These are phyloP conservation scores for Drosophila leontia DNA, from an alignment of 1,140 invertebrate species.

Conservation along the genomic window DNA sequence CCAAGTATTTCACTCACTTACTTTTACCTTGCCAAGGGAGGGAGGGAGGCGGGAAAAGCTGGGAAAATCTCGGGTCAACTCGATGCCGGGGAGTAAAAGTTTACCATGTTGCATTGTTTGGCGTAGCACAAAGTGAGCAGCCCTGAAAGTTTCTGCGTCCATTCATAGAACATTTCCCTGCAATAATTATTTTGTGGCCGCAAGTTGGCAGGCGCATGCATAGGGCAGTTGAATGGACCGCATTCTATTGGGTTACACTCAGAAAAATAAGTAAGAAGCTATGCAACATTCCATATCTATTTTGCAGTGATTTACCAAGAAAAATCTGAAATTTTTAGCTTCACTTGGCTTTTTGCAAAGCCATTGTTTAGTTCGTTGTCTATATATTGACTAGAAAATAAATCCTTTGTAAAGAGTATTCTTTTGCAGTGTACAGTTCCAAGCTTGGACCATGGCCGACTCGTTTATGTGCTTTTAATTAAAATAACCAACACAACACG, in stretches of 20 bases:
- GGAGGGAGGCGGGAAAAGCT: neutral
- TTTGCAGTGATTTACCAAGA: too few relatives aligned
- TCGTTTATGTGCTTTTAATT: constrained; percentile 68
- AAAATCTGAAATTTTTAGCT: neutral
- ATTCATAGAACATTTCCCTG: constrained; percentile 65
- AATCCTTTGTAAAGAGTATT: neutral
- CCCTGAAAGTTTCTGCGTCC: constrained; percentile 51
- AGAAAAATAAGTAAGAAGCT: neutral
- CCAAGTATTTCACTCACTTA: constrained; percentile 12
- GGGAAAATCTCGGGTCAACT: constrained; percentile 8
- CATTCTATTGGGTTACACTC: constrained; percentile 1
- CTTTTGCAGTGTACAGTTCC: neutral
- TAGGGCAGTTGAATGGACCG: constrained; percentile 40
- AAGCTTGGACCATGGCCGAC: constrained; percentile 39
- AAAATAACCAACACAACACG: constrained; percentile 65
- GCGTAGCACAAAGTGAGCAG: constrained; percentile 52
- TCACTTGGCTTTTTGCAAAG: neutral
- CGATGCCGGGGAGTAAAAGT: constrained; percentile 31
- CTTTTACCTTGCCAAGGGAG: constrained; percentile 4
- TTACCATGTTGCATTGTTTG: constrained; percentile 57
- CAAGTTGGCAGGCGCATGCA: constrained; percentile 55
- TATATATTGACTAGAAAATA: neutral
- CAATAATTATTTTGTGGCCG: constrained; percentile 65
- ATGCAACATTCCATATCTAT: neutral
- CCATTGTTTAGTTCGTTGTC: too few relatives aligned